Conservation (phyloP, 2,888 invertebrate species). For the Bembecia ichneumoniformis region DNA sequence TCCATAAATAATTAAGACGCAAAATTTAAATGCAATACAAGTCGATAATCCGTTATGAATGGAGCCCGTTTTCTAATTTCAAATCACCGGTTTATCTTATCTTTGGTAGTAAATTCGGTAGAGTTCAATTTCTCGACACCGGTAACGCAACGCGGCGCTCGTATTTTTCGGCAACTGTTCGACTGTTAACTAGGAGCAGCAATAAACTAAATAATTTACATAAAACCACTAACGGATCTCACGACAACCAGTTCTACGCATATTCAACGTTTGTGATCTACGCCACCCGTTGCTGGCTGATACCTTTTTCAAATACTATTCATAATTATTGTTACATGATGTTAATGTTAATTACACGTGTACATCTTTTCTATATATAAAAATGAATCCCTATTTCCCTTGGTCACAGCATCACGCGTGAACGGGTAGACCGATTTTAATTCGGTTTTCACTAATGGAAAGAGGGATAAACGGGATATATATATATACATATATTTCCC, state of each 20-base stretch:
- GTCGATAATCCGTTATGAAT: conserved; percentile 25
- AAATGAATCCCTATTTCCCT: too few species aligned
- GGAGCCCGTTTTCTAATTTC: conserved; percentile 46
- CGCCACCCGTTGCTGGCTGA: conserved; percentile 9
- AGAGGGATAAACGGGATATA: too few species aligned
- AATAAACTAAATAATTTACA: conserved; percentile 66
- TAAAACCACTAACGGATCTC: conserved; percentile 71
- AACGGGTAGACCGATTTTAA: too few species aligned
- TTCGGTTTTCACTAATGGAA: too few species aligned
- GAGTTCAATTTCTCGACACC: conserved; percentile 18
- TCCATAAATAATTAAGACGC: conserved; percentile 2
- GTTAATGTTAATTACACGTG: too few species aligned
- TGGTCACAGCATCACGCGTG: too few species aligned
- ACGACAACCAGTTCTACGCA: conserved; percentile 57
- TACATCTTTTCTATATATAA: too few species aligned
- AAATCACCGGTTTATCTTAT: conserved; percentile 21
- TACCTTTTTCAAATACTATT: too few species aligned
- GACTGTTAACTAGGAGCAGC: conserved; percentile 62
- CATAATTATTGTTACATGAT: too few species aligned
- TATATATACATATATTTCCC: too few species aligned
- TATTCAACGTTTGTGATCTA: conserved; percentile 66
- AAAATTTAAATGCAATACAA: not conserved
- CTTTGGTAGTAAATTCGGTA: conserved; percentile 5
- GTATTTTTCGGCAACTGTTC: conserved; percentile 39
- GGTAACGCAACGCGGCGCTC: not conserved